These are phyloP conservation scores for Conger conger DNA, from an alignment of 2,113 vertebrate species.

Conservation along the genomic window DNA sequence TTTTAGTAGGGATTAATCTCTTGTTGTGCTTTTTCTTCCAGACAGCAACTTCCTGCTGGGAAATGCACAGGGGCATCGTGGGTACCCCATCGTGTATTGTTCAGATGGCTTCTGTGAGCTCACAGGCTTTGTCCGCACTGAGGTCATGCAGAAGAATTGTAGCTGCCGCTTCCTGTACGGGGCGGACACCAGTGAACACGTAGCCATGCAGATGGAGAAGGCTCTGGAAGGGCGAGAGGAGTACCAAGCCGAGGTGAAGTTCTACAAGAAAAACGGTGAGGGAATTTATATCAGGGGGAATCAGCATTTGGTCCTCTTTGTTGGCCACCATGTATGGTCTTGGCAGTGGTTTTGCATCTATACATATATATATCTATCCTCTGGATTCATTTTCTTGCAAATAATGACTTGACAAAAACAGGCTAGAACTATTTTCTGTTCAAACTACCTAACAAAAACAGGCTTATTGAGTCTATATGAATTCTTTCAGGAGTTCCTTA, in stretches of 20 bases:
- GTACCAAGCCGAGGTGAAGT: slow-evolving; percentile 85
- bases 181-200: slow-evolving; percentile 80
- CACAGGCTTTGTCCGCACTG: slow-evolving; percentile 84
- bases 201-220: slow-evolving; percentile 81
- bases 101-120: slow-evolving; percentile 95
- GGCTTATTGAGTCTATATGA: background rate
- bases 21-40: slow-evolving; percentile 44
- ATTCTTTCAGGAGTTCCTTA: background rate
- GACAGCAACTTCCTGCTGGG: slow-evolving; percentile 97
- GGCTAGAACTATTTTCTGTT: no score
- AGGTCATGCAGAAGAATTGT: slow-evolving; percentile 96
- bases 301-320: background rate
- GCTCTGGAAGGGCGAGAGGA: slow-evolving; percentile 87
- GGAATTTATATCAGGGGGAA: background rate
- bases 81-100: slow-evolving; percentile 93
- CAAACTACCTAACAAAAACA: background rate
- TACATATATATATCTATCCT: background rate
- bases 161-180: slow-evolving; percentile 89
- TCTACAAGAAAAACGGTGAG: slow-evolving; percentile 90
- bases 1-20: background rate
- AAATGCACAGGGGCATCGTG: slow-evolving; percentile 83
- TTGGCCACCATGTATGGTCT: background rate
- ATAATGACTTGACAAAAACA: background rate
- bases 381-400: background rate
- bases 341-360: background rate